Evolutionary conservation across 2,113 vertebrate species (phyloP).

Genomic region (Campylomormyrus tamandua): DNA sequence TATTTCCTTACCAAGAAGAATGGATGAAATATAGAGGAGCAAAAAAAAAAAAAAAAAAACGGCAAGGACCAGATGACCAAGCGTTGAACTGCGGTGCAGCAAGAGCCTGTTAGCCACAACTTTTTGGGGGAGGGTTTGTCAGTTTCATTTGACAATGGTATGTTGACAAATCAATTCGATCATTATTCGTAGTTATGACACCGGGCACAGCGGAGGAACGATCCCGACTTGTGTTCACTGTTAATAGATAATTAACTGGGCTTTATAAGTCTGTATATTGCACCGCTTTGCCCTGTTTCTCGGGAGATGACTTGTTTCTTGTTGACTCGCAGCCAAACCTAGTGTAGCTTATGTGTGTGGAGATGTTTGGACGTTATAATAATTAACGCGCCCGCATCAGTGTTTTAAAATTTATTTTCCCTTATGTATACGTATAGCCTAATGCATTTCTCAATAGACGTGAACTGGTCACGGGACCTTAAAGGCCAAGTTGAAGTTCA

Average conservation of each 20-base stretch:
- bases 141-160: slow-evolving; percentile 67
- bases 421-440: neutral
- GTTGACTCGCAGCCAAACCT: neutral
- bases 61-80: slow-evolving; percentile 50
- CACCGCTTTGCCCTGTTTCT: neutral
- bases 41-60: slow-evolving; percentile 34
- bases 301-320: neutral
- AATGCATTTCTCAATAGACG: neutral
- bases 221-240: slow-evolving; percentile 40
- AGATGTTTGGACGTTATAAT: neutral
- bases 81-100: slow-evolving; percentile 43
- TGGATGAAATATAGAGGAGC: slow-evolving; percentile 34
- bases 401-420: neutral
- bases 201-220: slow-evolving; percentile 44
- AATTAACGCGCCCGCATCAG: neutral
- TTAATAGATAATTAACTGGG: slow-evolving; percentile 30
- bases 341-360: neutral
- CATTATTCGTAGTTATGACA: slow-evolving; percentile 35
- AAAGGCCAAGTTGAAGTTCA: slow-evolving; percentile 58
- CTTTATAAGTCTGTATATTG: neutral
- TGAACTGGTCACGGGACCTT: slow-evolving; percentile 25
- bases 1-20: slow-evolving; percentile 46
- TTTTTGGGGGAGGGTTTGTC: slow-evolving; percentile 42
- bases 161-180: slow-evolving; percentile 39
- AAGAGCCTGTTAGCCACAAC: slow-evolving; percentile 45